These are phyloP conservation scores for Isichthys henryi DNA, from an alignment of 2,113 vertebrate genomes.

Conservation along the genomic window DNA sequence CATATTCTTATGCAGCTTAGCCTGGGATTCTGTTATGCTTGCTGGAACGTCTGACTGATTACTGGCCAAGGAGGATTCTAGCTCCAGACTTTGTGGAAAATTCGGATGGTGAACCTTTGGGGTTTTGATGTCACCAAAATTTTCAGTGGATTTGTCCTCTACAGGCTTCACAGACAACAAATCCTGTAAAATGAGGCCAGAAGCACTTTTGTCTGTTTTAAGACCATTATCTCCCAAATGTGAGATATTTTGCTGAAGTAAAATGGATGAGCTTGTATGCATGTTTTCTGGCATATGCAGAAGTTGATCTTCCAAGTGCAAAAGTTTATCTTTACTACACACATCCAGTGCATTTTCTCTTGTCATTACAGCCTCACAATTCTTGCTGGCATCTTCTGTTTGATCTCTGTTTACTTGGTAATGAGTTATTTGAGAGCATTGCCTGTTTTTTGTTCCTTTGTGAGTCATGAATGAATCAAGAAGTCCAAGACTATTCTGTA, in stretches of 20 bases:
- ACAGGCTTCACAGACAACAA: slow-evolving; percentile 9
- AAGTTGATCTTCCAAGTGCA: slow-evolving; percentile 24
- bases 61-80: slow-evolving; percentile 22
- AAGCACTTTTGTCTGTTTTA: slow-evolving; percentile 21
- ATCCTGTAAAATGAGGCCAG: slow-evolving; percentile 20
- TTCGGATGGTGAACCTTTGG: slow-evolving; percentile 27
- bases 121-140: slow-evolving; percentile 28
- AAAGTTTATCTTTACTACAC: slow-evolving; percentile 15
- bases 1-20: slow-evolving; percentile 21
- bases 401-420: neutral
- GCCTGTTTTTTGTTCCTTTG: neutral
- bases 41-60: slow-evolving; percentile 22
- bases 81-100: slow-evolving; percentile 26
- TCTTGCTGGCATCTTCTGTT: neutral
- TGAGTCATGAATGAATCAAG: slow-evolving; percentile 3
- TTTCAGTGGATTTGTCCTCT: slow-evolving; percentile 21
- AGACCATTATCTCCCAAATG: slow-evolving; percentile 36
- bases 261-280: slow-evolving; percentile 27
- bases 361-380: slow-evolving; percentile 24
- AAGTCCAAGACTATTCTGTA: neutral
- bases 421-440: neutral
- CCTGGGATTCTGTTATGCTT: slow-evolving; percentile 22
- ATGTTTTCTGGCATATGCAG: slow-evolving; percentile 26
- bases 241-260: slow-evolving; percentile 28
- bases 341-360: slow-evolving; percentile 21